These are phyloP conservation scores for Microcebus tavaratra DNA, from an alignment of 2,113 vertebrate species.

Conservation along the genomic window DNA sequence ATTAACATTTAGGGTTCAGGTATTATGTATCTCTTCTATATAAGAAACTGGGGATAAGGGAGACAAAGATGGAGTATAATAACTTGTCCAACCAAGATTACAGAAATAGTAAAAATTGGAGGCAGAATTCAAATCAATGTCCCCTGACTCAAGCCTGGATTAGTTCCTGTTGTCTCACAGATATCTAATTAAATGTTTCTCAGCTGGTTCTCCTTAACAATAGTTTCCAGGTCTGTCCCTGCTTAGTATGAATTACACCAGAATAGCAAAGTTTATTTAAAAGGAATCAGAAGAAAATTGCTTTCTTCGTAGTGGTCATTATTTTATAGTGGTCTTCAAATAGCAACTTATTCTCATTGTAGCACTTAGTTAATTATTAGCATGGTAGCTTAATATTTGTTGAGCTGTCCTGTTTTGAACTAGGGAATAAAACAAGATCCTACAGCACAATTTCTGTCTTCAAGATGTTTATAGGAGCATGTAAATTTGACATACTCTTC, in stretches of 20 bases:
- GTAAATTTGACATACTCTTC: background rate
- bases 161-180: background rate
- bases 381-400: background rate
- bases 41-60: background rate
- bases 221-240: background rate
- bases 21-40: background rate
- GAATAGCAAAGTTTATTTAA: constrained; percentile 26
- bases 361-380: background rate
- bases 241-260: background rate
- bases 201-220: background rate
- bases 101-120: background rate
- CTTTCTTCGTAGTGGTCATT: constrained; percentile 22
- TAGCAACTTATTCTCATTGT: background rate
- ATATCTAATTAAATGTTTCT: background rate
- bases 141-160: background rate
- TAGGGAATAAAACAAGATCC: constrained; percentile 6
- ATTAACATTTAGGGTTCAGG: background rate
- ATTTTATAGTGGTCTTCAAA: constrained; percentile 33
- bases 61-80: background rate
- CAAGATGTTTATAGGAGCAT: background rate
- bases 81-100: background rate
- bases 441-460: background rate
- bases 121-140: background rate
- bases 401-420: background rate
- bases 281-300: constrained; percentile 1